Conservation (phyloP, 1,140 invertebrate species). For the Bombyx mori region DNA sequence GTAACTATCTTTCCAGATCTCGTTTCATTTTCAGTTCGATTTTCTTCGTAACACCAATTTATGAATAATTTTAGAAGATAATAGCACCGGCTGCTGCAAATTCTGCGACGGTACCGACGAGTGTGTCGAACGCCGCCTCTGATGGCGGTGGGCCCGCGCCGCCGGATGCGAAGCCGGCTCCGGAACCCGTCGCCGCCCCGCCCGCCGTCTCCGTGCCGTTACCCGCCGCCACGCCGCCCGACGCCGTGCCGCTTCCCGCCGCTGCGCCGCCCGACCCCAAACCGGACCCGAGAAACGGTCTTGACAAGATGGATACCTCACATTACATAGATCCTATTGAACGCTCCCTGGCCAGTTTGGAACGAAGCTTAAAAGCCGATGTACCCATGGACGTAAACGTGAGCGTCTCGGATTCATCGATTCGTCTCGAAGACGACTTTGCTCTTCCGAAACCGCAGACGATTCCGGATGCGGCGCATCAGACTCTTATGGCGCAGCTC, state of each 20-base stretch:
- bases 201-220: constrained; percentile 14
- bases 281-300: constrained; percentile 48
- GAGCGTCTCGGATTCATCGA: constrained; percentile 44
- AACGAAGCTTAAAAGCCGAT: constrained; percentile 72
- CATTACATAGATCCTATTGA: constrained; percentile 75
- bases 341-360: constrained; percentile 76
- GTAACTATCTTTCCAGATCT: constrained; percentile 33
- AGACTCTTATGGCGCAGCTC: constrained; percentile 60
- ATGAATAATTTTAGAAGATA: no score
- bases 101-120: constrained; percentile 15
- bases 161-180: constrained; percentile 4
- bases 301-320: constrained; percentile 54
- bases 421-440: constrained; percentile 51
- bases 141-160: constrained; percentile 15
- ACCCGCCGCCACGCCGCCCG: constrained; percentile 22
- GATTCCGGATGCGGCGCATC: constrained; percentile 46
- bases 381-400: constrained; percentile 62
- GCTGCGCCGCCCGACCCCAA: constrained; percentile 33
- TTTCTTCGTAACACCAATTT: no score
- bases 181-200: constrained; percentile 6
- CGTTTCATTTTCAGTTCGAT: no score
- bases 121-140: constrained; percentile 16
- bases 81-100: not conserved
- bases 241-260: constrained; percentile 30
- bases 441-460: constrained; percentile 39